Evolutionary conservation across 1,140 invertebrate species (phyloP), one percentile per base, ranked within the genome.

Genomic region (Lasioglossum albipes): DNA sequence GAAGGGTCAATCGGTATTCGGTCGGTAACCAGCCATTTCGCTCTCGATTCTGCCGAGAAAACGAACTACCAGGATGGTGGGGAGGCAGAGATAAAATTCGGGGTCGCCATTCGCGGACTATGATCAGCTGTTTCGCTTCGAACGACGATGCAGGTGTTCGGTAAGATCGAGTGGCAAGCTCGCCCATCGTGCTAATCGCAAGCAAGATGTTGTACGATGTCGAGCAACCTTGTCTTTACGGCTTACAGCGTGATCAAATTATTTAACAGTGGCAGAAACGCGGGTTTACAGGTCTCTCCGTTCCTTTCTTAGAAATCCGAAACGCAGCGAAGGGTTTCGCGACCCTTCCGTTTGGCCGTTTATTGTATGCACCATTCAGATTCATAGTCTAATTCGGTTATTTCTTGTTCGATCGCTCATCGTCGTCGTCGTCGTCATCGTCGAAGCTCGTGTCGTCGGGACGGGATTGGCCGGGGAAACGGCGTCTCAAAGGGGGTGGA

Each of bases 401-500:
- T 36, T 78, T 82, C 54, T 85, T 62, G 9, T 79, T 83, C 57
- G 31, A 75, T 68, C 75, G 54, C 22, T 82, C 79, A 49, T 88
- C 74, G n/a, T 83, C 66, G n/a, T 83, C 80, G 36, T 86, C 79
- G n/a, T 83, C 66, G n/a, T 83, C 80, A 20, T 86, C 79, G 70
- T 87, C 79, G 69, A 82, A 73, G 82, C 79, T 90, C 75, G 65
- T 67, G 65, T 41, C 74, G 49, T 76, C 85, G 67, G 81, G 88
- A 90, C 89, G 87, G 81, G 88, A 79, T 76, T 84, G 87, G 65
- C 84, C 79, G 66, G 86, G 76, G 84, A 90, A 87, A 84, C 87
- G 85, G 83, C 89, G 91, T 92, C 91, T 92, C 91, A 92, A 92
- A 42, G 92, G 92, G 66, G 92, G 92, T 79, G 92, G 91, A 91